Evolutionary conservation across 64 coral and sea anemone genomes (phyloP).

Genomic region (Stichodactyla mertensii): DNA sequence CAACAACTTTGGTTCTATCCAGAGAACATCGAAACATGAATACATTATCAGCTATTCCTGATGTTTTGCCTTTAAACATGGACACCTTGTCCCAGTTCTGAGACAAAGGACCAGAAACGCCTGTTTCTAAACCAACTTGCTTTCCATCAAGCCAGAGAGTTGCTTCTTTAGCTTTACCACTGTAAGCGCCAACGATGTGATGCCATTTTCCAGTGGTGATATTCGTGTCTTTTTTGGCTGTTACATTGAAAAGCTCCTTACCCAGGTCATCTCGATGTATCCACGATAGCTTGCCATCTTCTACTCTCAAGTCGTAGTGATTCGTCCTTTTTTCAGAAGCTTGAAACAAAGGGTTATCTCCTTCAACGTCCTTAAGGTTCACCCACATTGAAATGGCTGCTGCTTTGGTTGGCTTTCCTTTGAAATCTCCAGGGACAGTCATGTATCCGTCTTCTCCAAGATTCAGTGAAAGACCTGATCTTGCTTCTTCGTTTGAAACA

Average conservation of each 20-base stretch:
- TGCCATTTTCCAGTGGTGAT: conserved; percentile 73
- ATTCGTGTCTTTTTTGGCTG: conserved; percentile 32
- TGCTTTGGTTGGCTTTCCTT: conserved; percentile 74
- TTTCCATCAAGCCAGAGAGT: conserved; percentile 79
- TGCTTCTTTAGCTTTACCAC: conserved; percentile 28
- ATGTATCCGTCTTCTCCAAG: conserved; percentile 71
- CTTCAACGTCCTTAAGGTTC: conserved; percentile 37
- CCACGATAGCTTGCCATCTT: conserved; percentile 62
- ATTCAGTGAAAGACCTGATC: conserved; percentile 46
- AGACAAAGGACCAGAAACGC: conserved; percentile 43
- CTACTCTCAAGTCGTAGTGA: conserved; percentile 55
- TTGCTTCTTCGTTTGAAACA: conserved; percentile 42
- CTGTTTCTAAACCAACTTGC: conserved; percentile 35
- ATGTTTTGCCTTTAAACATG: conserved; percentile 65
- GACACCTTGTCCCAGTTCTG: conserved; percentile 73
- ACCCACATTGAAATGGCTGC: conserved; percentile 83
- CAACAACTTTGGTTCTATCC: conserved; percentile 89
- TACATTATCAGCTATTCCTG: conserved; percentile 68
- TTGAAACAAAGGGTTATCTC: conserved; percentile 52
- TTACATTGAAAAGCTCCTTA: conserved; percentile 62
- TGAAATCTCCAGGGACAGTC: conserved; percentile 47
- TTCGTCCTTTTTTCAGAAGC: conserved; percentile 52
- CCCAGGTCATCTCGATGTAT: conserved; percentile 60
- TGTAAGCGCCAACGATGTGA: conserved; percentile 61
- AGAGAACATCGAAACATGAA: conserved; percentile 79